Percentiles rank a stretch among this genome's conserved stretches.
Evolutionary conservation across 2,797 vertebrate species (phyloP).

Genomic region (Lerista edwardsae): DNA sequence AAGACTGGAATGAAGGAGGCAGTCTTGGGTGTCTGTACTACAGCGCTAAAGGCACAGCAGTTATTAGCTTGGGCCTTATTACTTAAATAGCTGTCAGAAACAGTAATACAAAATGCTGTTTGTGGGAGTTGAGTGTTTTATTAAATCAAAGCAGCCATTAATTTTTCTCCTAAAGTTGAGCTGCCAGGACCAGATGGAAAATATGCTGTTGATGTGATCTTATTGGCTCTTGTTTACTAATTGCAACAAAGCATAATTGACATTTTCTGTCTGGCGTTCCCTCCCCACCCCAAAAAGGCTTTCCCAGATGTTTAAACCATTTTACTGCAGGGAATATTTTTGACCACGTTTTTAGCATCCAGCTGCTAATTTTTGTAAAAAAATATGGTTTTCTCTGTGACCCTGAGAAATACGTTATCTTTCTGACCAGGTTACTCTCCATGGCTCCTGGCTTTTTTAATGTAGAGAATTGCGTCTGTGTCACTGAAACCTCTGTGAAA

Average conservation of each 20-base stretch:
- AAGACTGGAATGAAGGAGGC: accelerated
- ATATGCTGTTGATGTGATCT: background rate
- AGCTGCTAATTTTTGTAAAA: constrained; percentile 59
- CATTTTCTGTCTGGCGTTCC: constrained; percentile 18
- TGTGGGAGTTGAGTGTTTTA: constrained; percentile 36
- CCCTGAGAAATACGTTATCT: constrained; percentile 58
- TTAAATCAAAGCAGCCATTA: constrained; percentile 42
- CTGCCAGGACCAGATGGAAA: constrained; percentile 49
- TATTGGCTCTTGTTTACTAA: constrained; percentile 33
- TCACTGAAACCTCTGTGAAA: background rate
- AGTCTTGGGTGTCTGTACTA: accelerated
- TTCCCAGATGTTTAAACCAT: constrained; percentile 62
- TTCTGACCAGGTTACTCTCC: constrained; percentile 47
- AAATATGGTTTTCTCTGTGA: constrained; percentile 68
- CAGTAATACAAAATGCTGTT: constrained; percentile 20
- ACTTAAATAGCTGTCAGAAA: constrained; percentile 11
- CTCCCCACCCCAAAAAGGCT: too few relatives aligned
- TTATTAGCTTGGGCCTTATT: constrained; percentile 1
- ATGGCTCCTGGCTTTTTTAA: constrained; percentile 9
- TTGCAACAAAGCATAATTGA: constrained; percentile 39
- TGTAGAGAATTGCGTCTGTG: constrained; percentile 49
- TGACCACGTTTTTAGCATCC: constrained; percentile 63
- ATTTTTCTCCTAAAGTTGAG: background rate
- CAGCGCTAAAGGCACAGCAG: background rate
- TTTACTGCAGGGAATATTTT: constrained; percentile 53